phyloP scores from a whole-genome alignment of 1,140 invertebrate genomes.

The Mya arenaria region DNA sequence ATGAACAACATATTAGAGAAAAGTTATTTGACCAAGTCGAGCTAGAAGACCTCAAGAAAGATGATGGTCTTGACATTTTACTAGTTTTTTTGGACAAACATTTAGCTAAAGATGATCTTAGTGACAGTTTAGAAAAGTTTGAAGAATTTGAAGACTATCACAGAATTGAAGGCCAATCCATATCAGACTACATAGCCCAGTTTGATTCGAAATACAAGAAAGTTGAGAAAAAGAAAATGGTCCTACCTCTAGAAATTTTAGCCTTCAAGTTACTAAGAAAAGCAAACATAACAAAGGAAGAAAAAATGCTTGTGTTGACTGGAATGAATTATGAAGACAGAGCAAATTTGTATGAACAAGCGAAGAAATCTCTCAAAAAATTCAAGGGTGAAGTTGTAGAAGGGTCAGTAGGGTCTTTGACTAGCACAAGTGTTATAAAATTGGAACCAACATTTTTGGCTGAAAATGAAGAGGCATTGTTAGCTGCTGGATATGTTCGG shows the following conservation, averaged over 20 bases:
- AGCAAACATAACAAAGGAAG: conserved; percentile 61
- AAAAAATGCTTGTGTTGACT: conserved; percentile 62
- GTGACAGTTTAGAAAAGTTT: conserved; percentile 47
- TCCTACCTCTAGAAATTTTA: conserved; percentile 48
- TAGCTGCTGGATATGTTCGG: neutral
- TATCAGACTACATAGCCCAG: conserved; percentile 31
- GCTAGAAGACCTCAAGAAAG: conserved; percentile 48
- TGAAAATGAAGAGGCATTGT: neutral
- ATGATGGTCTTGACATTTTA: conserved; percentile 42
- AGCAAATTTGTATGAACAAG: conserved; percentile 57
- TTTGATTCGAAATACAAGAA: conserved; percentile 53
- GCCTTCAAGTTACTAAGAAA: conserved; percentile 61
- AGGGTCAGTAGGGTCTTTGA: neutral
- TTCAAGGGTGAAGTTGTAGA: conserved; percentile 20
- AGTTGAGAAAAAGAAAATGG: conserved; percentile 58
- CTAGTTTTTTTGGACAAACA: conserved; percentile 47
- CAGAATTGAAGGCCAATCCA: conserved; percentile 40
- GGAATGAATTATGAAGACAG: conserved; percentile 62
- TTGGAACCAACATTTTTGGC: neutral
- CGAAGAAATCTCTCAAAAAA: conserved; percentile 56
- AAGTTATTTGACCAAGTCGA: conserved; percentile 56
- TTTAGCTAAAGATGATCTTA: conserved; percentile 52
- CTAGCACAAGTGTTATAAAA: neutral
- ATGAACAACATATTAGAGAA: conserved; percentile 50
- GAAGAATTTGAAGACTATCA: conserved; percentile 53